Percentiles rank a stretch among this genome's conserved stretches.
Conservation (phyloP, 2,113 vertebrate species). For the Erythrolamprus reginae region DNA sequence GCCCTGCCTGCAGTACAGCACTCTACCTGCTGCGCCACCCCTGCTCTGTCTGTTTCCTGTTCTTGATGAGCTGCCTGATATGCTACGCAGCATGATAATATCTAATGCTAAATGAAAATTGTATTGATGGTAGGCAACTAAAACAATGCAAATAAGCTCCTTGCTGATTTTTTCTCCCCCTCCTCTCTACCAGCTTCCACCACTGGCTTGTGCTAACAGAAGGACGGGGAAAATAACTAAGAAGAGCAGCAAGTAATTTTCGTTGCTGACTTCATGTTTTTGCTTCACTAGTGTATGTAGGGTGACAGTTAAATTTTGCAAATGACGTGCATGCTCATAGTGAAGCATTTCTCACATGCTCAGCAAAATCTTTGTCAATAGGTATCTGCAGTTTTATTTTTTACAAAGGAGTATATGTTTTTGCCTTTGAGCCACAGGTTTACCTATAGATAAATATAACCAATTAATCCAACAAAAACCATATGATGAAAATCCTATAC, state of each 20-base stretch:
- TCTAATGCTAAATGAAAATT: no score
- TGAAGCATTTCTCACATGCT: neutral
- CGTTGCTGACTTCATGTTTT: neutral
- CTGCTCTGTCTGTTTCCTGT: no score
- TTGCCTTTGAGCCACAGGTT: neutral
- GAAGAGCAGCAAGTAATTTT: neutral
- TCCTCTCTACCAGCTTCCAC: neutral
- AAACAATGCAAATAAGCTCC: neutral
- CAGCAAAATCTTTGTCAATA: neutral
- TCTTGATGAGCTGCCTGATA: neutral
- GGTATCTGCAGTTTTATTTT: neutral
- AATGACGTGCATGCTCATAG: neutral
- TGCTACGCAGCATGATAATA: no score
- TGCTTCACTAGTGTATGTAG: neutral
- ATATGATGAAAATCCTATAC: neutral
- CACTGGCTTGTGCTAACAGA: neutral
- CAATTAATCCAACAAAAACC: neutral
- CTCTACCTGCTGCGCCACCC: no score
- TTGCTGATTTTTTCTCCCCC: neutral
- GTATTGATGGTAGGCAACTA: neutral
- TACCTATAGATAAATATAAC: neutral
- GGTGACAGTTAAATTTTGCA: neutral
- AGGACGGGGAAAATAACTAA: neutral
- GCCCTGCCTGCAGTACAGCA: no score
- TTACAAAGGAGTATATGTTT: neutral